Base-by-base conservation (phyloP, 2,888 invertebrate genomes). In the Podabrus alpinus region DNA sequence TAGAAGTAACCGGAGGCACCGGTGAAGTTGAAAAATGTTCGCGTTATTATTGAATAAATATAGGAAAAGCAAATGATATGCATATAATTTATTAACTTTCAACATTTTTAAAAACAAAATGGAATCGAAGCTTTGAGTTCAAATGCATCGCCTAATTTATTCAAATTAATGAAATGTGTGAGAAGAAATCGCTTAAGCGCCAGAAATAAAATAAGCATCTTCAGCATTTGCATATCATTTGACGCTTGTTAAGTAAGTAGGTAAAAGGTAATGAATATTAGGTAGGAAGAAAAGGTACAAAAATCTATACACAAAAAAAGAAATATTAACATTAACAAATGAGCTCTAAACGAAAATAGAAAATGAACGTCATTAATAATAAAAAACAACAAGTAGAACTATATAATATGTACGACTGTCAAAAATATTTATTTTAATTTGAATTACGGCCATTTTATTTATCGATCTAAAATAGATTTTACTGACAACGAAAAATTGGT, bases 371-470 rank as follows among this genome's bases (percentile, higher is more conserved):
- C 71, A 73, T 77, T 75, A 77, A 77, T 76, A 77, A 69, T 9
- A 60, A 19, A 24, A 59, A 45, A n/a, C 69, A 72, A 76, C 73
- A 76, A 73, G 70, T 68, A 71, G 73, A 73, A 45, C n/a, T 45
- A 45, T 72, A 79, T n/a, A n/a, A n/a, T 79, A 75, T 73, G 77
- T 79, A 79, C 77, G 77, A 74, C 77, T 77, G 80, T 79, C 79
- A 73, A 79, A 80, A 81, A 79, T 81, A 79, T 80, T 81, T 81
- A 81, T 80, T 81, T 81, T 76, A 78, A 79, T 80, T 76, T 79
- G 78, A 81, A 79, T 76, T 79, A 79, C 79, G 79, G 78, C 78
- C 78, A 79, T 77, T 79, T 80, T 79, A 80, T 80, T 80, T 79
- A 77, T 79, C 74, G 74, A 74, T 73, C 79, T 74, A 70, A 80